These are phyloP conservation scores for Eristalis tenax DNA, from an alignment of 2,888 invertebrate species.

Conservation along the genomic window DNA sequence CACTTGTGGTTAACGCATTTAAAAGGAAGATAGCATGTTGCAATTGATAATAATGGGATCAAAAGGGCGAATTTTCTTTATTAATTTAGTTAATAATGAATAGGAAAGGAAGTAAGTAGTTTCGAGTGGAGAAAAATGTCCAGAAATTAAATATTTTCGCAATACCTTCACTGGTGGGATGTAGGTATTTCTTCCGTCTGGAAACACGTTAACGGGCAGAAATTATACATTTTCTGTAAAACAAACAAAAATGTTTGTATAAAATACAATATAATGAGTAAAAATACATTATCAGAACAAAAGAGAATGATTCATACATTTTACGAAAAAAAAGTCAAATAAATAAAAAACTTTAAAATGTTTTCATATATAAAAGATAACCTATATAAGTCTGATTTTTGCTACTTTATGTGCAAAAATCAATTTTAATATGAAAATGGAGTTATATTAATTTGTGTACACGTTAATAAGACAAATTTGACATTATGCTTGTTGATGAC, in stretches of 20 bases:
- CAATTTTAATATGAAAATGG: neutral
- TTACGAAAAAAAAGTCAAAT: conserved; percentile 1
- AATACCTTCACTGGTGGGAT: conserved; percentile 75
- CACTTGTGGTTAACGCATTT: conserved; percentile 68
- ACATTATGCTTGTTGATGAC: neutral
- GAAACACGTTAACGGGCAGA: conserved; percentile 73
- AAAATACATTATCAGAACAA: conserved; percentile 42
- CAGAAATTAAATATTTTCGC: conserved; percentile 71
- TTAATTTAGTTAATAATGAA: conserved; percentile 53
- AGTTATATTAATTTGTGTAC: neutral
- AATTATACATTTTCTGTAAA: conserved; percentile 77
- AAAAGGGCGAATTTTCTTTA: conserved; percentile 54
- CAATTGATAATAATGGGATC: conserved; percentile 64
- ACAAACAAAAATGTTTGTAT: conserved; percentile 74
- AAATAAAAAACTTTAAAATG: neutral
- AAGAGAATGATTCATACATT: conserved; percentile 4
- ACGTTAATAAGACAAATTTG: neutral
- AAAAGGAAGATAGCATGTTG: conserved; percentile 68
- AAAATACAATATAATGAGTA: conserved; percentile 65
- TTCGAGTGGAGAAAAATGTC: conserved; percentile 72
- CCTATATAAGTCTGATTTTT: neutral
- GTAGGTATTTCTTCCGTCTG: conserved; percentile 74
- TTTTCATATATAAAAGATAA: neutral
- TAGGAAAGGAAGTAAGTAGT: conserved; percentile 68
- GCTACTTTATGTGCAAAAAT: neutral